These are phyloP conservation scores for Portevinia maculata DNA, from an alignment of 2,888 invertebrate genomes.

Conservation along the genomic window DNA sequence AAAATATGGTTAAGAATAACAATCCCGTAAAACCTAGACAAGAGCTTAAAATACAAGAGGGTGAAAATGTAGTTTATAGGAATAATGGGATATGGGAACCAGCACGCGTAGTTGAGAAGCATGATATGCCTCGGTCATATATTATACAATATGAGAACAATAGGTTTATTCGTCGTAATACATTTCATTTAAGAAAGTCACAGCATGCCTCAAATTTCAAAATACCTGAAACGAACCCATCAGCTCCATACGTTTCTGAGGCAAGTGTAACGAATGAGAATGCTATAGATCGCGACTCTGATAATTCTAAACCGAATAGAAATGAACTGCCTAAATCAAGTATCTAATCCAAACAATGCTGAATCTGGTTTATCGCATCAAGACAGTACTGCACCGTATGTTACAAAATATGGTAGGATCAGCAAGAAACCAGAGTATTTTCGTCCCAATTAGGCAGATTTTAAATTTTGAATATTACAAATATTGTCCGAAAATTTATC, in stretches of 20 bases:
- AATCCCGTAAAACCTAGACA: no score
- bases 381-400: neutral
- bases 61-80: constrained; percentile 29
- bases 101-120: constrained; percentile 8
- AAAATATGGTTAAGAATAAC: neutral
- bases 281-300: neutral
- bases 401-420: constrained; percentile 18
- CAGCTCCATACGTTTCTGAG: neutral
- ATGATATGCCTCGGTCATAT: constrained; percentile 29
- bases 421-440: constrained; percentile 1
- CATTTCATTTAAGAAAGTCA: constrained; percentile 31
- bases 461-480: neutral
- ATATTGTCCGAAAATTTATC: neutral
- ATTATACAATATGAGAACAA: constrained; percentile 22
- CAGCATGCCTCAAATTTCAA: constrained; percentile 14
- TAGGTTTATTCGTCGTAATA: constrained; percentile 32
- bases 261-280: neutral
- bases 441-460: neutral
- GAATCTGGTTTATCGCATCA: neutral
- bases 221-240: constrained; percentile 9
- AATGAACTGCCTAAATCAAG: neutral
- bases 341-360: neutral
- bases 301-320: neutral
- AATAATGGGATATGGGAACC: constrained; percentile 25
- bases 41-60: neutral